Evolutionary conservation across 1,140 invertebrate species (phyloP).

Genomic region (Theocolax elegans): DNA sequence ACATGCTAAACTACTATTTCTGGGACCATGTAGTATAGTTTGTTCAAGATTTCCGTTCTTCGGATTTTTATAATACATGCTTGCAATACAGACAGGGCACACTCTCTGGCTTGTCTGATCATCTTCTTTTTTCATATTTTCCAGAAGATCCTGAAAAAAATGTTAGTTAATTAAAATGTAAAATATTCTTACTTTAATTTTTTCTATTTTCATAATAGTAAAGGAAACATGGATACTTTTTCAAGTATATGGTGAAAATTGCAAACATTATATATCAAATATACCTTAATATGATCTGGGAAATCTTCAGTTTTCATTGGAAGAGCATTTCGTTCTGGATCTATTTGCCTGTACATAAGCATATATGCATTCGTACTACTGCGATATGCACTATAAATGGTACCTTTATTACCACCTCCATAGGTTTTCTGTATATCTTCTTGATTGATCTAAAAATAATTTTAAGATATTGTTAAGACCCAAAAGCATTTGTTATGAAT

Average conservation of each 20-base stretch:
- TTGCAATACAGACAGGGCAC: constrained; percentile 55
- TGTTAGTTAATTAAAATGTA: constrained; percentile 18
- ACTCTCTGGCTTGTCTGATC: constrained; percentile 55
- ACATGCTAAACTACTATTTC: constrained; percentile 71
- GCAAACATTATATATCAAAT: no score
- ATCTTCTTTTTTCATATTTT: constrained; percentile 75
- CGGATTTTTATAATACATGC: constrained; percentile 76
- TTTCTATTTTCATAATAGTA: no score
- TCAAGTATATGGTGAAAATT: no score
- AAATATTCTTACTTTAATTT: not conserved
- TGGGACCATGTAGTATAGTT: constrained; percentile 69
- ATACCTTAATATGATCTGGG: constrained; percentile 78
- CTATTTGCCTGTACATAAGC: constrained; percentile 90
- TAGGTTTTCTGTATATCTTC: constrained; percentile 89
- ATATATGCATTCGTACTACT: constrained; percentile 94
- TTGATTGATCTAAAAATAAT: constrained; percentile 74
- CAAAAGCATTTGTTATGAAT: no score
- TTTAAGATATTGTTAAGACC: no score
- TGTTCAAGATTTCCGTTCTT: constrained; percentile 67
- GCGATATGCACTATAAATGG: constrained; percentile 79
- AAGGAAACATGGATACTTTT: no score
- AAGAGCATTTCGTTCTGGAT: constrained; percentile 76
- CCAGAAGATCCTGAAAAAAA: constrained; percentile 69
- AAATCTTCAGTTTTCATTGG: constrained; percentile 78
- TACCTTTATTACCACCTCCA: constrained; percentile 79